These are phyloP conservation scores for Apotomis betuletana DNA, from an alignment of 2,888 invertebrate species.

Conservation along the genomic window DNA sequence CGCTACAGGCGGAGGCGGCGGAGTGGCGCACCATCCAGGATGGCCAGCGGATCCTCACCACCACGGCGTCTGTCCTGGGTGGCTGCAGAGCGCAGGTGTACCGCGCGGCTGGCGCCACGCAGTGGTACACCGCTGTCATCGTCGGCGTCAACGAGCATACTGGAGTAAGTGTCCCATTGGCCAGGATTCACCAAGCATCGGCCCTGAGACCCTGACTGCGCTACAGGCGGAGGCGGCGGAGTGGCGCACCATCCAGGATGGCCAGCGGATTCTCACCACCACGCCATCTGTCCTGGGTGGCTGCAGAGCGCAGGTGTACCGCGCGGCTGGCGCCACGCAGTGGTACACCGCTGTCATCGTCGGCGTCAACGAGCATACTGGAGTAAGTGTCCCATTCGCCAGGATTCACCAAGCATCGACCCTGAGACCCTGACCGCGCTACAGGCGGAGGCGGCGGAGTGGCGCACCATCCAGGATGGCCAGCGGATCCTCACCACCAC, in stretches of 20 bases:
- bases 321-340: conserved; percentile 92
- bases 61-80: conserved; percentile 91
- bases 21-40: conserved; percentile 92
- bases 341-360: conserved; percentile 95
- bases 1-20: conserved; percentile 82
- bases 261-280: conserved; percentile 90
- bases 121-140: conserved; percentile 95
- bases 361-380: conserved; percentile 92
- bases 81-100: conserved; percentile 93
- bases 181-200: conserved; percentile 51
- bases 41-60: conserved; percentile 90
- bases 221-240: conserved; percentile 84
- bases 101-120: conserved; percentile 92
- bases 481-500: conserved; percentile 91
- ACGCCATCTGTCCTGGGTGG: conserved; percentile 92
- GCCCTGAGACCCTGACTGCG: conserved; percentile 65
- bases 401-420: conserved; percentile 57
- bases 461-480: conserved; percentile 91
- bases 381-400: conserved; percentile 81
- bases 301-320: conserved; percentile 92
- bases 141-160: conserved; percentile 93
- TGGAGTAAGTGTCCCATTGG: conserved; percentile 83
- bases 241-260: conserved; percentile 92
- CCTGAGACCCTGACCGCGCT: conserved; percentile 63
- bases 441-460: conserved; percentile 85